Conservation (phyloP, 2,113 vertebrate genomes). For the Coreoperca whiteheadi region DNA sequence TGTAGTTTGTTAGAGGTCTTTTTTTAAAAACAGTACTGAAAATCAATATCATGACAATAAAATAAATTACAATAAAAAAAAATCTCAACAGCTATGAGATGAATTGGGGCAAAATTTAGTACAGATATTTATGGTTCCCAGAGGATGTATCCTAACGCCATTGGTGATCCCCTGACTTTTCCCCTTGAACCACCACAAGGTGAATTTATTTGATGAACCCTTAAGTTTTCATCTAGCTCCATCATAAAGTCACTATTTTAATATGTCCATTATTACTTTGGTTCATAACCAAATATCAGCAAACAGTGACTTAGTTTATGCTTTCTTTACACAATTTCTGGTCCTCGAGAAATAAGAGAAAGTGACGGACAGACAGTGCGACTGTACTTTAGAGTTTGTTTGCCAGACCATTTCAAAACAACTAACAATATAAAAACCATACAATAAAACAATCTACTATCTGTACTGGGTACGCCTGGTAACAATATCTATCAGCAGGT, state of each 20-base stretch:
- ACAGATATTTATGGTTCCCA: background rate
- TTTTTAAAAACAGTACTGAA: background rate
- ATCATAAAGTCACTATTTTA: too few species aligned
- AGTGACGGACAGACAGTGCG: background rate
- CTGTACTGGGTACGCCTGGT: background rate
- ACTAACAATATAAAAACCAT: slow-evolving; percentile 13
- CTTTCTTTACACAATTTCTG: background rate
- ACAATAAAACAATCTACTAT: slow-evolving; percentile 25
- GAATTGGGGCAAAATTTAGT: background rate
- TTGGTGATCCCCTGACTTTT: background rate
- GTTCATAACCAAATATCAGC: too few species aligned
- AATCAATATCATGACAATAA: background rate
- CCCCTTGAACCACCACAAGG: background rate
- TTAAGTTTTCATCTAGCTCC: too few species aligned
- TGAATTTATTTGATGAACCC: too few species aligned
- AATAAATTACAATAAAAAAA: too few species aligned
- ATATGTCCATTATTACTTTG: too few species aligned
- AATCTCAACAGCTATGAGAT: background rate
- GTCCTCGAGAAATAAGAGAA: background rate
- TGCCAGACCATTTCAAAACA: slow-evolving; percentile 4
- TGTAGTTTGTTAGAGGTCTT: background rate
- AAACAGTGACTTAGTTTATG: background rate
- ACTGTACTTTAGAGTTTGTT: background rate
- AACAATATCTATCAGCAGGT: slow-evolving; percentile 9
- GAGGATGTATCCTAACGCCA: background rate